A percentile compares a stretch with the other conserved stretches of the same genome.
Conservation (phyloP, 2,113 vertebrate genomes). For the Helogale parvula region DNA sequence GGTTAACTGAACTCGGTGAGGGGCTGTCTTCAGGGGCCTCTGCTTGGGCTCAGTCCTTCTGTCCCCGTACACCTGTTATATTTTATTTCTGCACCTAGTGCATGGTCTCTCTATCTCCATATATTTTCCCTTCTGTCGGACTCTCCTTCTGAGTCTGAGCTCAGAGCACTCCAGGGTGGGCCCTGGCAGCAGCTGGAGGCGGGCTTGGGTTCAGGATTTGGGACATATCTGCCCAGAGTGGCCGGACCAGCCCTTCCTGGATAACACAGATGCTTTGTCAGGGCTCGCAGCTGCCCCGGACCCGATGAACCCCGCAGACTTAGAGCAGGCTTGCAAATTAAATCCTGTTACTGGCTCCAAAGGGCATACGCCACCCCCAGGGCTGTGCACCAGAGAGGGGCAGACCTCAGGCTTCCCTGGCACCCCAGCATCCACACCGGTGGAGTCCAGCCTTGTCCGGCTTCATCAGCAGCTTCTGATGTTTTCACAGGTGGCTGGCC, state of each 20-base stretch:
- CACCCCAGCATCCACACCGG: neutral
- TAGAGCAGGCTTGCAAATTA: neutral
- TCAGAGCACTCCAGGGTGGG: no score
- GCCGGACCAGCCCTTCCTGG: neutral
- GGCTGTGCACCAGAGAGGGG: neutral
- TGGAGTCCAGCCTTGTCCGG: neutral
- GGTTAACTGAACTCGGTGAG: neutral
- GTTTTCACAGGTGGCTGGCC: neutral
- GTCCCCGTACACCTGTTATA: neutral
- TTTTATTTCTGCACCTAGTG: neutral
- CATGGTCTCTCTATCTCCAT: accelerated
- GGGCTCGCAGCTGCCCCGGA: neutral
- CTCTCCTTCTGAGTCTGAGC: neutral
- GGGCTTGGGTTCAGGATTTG: neutral
- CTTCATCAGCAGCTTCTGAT: neutral
- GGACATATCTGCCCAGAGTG: neutral
- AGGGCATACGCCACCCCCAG: neutral
- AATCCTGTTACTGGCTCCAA: neutral
- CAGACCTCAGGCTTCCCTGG: accelerated
- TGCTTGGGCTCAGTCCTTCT: neutral
- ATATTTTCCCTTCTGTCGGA: neutral
- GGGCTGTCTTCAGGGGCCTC: neutral
- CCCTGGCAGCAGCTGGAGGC: neutral
- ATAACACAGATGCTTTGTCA: neutral
- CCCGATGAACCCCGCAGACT: neutral